These are phyloP conservation scores for Pemphigus obesinymphae DNA, from an alignment of 1,140 invertebrate species.

Conservation along the genomic window DNA sequence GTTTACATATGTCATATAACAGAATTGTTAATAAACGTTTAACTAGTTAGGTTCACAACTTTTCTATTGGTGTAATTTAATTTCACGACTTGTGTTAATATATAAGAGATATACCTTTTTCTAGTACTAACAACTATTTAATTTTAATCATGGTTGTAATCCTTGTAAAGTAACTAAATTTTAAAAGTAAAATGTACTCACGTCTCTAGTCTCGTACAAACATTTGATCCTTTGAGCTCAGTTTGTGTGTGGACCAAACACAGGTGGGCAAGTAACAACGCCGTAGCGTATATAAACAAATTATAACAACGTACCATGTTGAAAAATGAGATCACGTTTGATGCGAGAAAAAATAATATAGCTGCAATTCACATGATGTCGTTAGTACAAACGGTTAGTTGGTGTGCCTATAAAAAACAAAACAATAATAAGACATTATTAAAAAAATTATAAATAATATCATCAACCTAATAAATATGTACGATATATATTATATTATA, in stretches of 20 bases:
- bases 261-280: background rate
- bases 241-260: background rate
- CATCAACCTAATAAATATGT: too few relatives aligned
- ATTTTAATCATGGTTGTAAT: too few relatives aligned
- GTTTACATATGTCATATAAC: too few relatives aligned
- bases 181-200: conserved; percentile 51
- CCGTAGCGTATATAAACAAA: background rate
- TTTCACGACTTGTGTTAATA: too few relatives aligned
- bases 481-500: too few relatives aligned
- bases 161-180: too few relatives aligned
- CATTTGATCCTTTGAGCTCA: conserved; percentile 55
- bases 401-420: background rate
- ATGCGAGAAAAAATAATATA: background rate
- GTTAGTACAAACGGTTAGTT: background rate
- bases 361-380: background rate
- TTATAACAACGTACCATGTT: background rate
- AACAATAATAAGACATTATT: background rate
- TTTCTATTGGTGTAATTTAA: too few relatives aligned
- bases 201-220: conserved; percentile 57
- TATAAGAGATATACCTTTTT: too few relatives aligned
- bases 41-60: too few relatives aligned
- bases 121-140: too few relatives aligned
- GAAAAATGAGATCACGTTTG: background rate
- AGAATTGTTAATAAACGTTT: too few relatives aligned
- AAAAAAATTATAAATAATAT: too few relatives aligned